These are phyloP conservation scores for Prenolepis imparis DNA, from an alignment of 2,888 invertebrate species.

Conservation along the genomic window DNA sequence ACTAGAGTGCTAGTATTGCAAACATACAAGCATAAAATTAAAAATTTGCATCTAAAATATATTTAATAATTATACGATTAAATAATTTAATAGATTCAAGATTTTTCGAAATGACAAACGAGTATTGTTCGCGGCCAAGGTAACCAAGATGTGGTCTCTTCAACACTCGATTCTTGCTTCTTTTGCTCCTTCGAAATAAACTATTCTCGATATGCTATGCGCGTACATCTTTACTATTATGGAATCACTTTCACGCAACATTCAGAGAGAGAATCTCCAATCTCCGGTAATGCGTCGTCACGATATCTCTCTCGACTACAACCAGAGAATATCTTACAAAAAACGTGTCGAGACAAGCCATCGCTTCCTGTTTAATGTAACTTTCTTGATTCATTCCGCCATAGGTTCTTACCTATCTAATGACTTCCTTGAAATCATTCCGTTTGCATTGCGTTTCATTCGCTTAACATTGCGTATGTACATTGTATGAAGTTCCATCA, in stretches of 20 bases:
- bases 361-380: constrained; percentile 69
- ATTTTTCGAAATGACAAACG: constrained; percentile 56
- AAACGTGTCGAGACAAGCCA: constrained; percentile 19
- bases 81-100: constrained; percentile 52
- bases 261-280: constrained; percentile 33
- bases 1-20: background rate
- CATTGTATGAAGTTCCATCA: background rate
- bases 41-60: background rate
- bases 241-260: constrained; percentile 72
- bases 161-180: constrained; percentile 51
- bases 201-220: background rate
- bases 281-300: constrained; percentile 18
- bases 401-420: constrained; percentile 65
- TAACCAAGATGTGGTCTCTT: constrained; percentile 60
- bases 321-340: constrained; percentile 25
- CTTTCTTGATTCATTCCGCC: constrained; percentile 63
- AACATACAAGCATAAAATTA: background rate
- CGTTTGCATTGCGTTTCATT: constrained; percentile 4
- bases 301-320: constrained; percentile 33
- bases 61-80: background rate
- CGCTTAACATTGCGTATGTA: background rate
- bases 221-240: constrained; percentile 51
- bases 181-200: background rate
- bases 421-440: constrained; percentile 65
- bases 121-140: constrained; percentile 73